These are phyloP conservation scores for Xanthia togata DNA, from an alignment of 2,888 invertebrate species.

Conservation along the genomic window DNA sequence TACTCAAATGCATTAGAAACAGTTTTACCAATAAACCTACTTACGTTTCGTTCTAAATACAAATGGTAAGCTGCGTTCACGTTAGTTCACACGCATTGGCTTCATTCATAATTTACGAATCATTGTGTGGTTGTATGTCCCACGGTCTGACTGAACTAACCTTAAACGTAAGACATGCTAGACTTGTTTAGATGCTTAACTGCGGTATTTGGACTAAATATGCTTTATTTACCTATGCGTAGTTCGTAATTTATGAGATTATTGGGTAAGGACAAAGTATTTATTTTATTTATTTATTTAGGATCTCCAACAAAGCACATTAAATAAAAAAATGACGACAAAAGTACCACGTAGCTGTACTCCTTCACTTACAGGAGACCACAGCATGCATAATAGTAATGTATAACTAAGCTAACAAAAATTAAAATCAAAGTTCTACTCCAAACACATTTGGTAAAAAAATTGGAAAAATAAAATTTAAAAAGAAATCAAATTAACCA, in stretches of 20 bases:
- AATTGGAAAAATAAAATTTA: too few species aligned
- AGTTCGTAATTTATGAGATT: slow-evolving; percentile 12
- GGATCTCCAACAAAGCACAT: too few species aligned
- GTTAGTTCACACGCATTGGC: slow-evolving; percentile 46
- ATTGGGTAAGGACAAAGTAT: slow-evolving; percentile 1
- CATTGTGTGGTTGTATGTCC: slow-evolving; percentile 50
- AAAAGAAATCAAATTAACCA: too few species aligned
- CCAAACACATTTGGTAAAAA: too few species aligned
- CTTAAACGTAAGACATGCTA: slow-evolving; percentile 39
- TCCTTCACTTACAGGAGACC: too few species aligned
- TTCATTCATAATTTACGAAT: slow-evolving; percentile 60
- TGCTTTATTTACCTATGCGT: slow-evolving; percentile 14
- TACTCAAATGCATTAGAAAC: slow-evolving; percentile 7
- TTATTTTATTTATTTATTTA: too few species aligned
- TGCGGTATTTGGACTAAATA: slow-evolving; percentile 35
- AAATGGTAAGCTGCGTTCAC: slow-evolving; percentile 44
- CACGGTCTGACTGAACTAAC: slow-evolving; percentile 46
- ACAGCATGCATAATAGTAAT: too few species aligned
- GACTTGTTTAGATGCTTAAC: slow-evolving; percentile 23
- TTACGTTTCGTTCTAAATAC: slow-evolving; percentile 50
- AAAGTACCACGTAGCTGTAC: too few species aligned
- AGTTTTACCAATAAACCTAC: slow-evolving; percentile 36
- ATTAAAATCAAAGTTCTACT: too few species aligned
- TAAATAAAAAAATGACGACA: too few species aligned
- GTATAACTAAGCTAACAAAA: too few species aligned